Evolutionary conservation across 2,113 vertebrate species (phyloP), one percentile per base, ranked within the genome.

Genomic region (Spheniscus mendiculus): DNA sequence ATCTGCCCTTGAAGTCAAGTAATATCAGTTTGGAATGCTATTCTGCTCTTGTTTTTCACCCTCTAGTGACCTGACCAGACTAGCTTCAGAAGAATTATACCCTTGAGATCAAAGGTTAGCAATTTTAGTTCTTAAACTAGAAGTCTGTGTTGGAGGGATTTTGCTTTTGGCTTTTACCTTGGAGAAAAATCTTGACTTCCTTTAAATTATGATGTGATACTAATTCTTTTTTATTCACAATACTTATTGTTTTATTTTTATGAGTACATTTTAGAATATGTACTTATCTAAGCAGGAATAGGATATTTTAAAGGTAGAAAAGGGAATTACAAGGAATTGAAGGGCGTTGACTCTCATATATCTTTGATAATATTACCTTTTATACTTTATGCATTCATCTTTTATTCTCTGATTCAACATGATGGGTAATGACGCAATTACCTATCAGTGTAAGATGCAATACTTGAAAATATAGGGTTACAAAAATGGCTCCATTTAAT

Each of bases 401-500:
- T 91, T 78, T 84, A 71, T 77, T 73, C 63, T 93, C 70, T 86
- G 49, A 26, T 94, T 91, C 87, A 86, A 59, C 63, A 70, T 72
- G 87, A 89, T 32, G 83, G 70, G 58, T 89, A 94, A 95, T 87
- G 82, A 94, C 2, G 58, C 86, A 87, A 67, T 36, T 84, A 65
- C 30, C 38, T 38, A 77, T 29, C 23, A 92, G 66, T 29, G 58
- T n/a, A 97, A 91, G 69, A 96, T 61, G 76, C 80, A 87, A 52
- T 53, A 47, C 71, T 79, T 93, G 76, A 87, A 96, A 95, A 85
- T 94, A 93, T 16, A 80, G 72, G 92, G 76, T 96, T 95, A 92
- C 88, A 93, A 95, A 93, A 97, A 94, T 90, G 88, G 83, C 26
- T 94, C 55, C 80, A 90, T 85, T 97, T 95, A 95, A 94, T 94